Evolutionary conservation across 2,113 vertebrate species (phyloP).

Genomic region (Thunnus maccoyii): DNA sequence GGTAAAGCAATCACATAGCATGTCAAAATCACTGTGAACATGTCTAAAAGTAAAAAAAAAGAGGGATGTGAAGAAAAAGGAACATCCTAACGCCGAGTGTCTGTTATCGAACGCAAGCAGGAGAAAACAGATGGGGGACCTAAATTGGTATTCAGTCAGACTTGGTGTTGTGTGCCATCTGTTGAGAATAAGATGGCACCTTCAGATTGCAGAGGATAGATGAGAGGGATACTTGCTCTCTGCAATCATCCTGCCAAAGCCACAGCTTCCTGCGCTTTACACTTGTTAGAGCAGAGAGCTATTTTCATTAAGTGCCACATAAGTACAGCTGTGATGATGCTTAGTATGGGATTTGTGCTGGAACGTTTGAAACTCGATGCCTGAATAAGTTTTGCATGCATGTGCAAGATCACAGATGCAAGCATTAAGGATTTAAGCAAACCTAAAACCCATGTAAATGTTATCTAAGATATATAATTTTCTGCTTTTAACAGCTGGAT

Average conservation of each 20-base stretch:
- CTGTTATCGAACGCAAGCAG: slow-evolving; percentile 67
- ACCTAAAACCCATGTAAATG: background rate
- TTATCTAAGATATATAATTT: background rate
- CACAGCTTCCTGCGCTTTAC: slow-evolving; percentile 40
- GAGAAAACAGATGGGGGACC: slow-evolving; percentile 78
- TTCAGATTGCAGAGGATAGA: slow-evolving; percentile 74
- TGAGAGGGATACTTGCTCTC: slow-evolving; percentile 58
- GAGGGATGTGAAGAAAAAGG: slow-evolving; percentile 38
- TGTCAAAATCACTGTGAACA: slow-evolving; percentile 23
- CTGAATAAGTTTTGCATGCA: background rate
- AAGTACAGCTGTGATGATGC: slow-evolving; percentile 32
- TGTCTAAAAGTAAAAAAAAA: slow-evolving; percentile 27
- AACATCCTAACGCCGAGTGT: slow-evolving; percentile 51
- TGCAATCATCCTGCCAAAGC: slow-evolving; percentile 54
- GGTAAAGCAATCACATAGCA: background rate
- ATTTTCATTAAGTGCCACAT: slow-evolving; percentile 48
- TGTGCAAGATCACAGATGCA: background rate
- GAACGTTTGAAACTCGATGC: background rate
- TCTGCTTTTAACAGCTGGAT: background rate
- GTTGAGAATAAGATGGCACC: slow-evolving; percentile 72
- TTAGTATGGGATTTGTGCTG: background rate
- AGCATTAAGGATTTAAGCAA: background rate
- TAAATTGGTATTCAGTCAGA: slow-evolving; percentile 79
- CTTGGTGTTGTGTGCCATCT: slow-evolving; percentile 79
- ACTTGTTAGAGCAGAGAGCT: slow-evolving; percentile 38